Evolutionary conservation across 1,140 invertebrate genomes (phyloP).

Genomic region (Periplaneta americana): DNA sequence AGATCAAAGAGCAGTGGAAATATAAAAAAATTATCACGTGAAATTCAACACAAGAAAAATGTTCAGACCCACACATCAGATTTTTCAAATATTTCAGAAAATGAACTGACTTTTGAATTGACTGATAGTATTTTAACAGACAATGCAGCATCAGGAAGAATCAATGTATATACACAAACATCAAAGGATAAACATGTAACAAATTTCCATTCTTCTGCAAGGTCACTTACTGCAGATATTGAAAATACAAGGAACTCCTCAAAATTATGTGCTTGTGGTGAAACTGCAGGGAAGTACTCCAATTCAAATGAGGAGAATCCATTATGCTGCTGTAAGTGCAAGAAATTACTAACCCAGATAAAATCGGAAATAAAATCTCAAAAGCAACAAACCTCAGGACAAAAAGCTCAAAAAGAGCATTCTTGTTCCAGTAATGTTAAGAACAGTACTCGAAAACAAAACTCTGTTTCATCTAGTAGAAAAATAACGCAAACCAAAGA

Average conservation of each 20-base stretch:
- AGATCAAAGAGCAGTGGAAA: not conserved
- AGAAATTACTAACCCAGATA: not conserved
- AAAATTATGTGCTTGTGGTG: not conserved
- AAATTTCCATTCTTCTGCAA: not conserved
- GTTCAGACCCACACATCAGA: not conserved
- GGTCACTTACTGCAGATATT: not conserved
- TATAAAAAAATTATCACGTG: not conserved
- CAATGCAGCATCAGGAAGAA: not conserved
- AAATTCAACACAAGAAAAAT: too few species aligned
- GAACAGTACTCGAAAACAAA: not conserved
- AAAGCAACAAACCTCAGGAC: not conserved
- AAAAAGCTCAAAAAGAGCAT: too few species aligned
- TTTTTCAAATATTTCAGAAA: not conserved
- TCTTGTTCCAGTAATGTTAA: not conserved
- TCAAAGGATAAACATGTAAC: not conserved
- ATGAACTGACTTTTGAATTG: not conserved
- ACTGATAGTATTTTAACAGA: not conserved
- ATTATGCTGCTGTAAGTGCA: constrained; percentile 3
- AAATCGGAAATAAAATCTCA: not conserved
- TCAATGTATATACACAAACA: not conserved
- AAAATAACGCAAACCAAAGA: not conserved
- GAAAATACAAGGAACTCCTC: not conserved
- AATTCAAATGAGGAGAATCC: not conserved
- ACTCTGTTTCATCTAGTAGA: not conserved
- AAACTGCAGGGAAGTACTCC: not conserved